Evolutionary conservation across 2,797 vertebrate species (phyloP), one percentile per base, ranked within the genome.

Genomic region (Cichlasoma orientale): DNA sequence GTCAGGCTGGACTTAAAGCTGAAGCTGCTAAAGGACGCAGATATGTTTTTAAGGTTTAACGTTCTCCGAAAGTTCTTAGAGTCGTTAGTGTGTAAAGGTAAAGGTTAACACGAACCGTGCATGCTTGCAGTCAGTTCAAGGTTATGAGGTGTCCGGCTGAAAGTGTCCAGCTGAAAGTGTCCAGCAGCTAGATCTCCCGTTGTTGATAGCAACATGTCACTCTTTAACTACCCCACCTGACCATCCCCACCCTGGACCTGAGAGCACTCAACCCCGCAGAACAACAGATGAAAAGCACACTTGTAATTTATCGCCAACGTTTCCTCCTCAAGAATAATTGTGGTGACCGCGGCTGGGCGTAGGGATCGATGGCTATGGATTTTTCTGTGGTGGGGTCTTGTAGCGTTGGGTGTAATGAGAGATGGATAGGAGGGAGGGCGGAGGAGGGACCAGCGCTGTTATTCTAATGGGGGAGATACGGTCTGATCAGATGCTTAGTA

Each of bases 281-380:
- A 95, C 96, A 96, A 96, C 96, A 97, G 97, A 98, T 98, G 97
- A 98, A 97, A 97, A 98, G 96, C 97, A 95, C 96, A 97, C 96
- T 96, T 97, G 97, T 98, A 97, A 99, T 98, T 97, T 98, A 98
- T 98, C 96, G 97, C 97, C 95, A 95, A 95, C 94, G 96, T 98
- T 98, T 98, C 97, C 97, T 97, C 96, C 96, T 97, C 96, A 96
- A 97, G 97, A 98, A 98, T 98, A 98, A 98, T 98, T 98, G 97
- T 98, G 97, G 97, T 96, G 96, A 97, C 96, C 96, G 95, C 96
- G 95, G 97, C 96, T 96, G 96, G 97, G 96, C 94, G 61, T 93
- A 94, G 96, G 91, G 89, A 98, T 99, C 97, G 96, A 98, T 99
- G 97, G 85, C 92, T 97, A 98, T 99, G 94, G 97, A 98, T 98